A percentile compares a stretch with the other conserved stretches of the same genome.
Evolutionary conservation across 2,113 vertebrate genomes (phyloP).

Genomic region (Cyprinodon variegatus): DNA sequence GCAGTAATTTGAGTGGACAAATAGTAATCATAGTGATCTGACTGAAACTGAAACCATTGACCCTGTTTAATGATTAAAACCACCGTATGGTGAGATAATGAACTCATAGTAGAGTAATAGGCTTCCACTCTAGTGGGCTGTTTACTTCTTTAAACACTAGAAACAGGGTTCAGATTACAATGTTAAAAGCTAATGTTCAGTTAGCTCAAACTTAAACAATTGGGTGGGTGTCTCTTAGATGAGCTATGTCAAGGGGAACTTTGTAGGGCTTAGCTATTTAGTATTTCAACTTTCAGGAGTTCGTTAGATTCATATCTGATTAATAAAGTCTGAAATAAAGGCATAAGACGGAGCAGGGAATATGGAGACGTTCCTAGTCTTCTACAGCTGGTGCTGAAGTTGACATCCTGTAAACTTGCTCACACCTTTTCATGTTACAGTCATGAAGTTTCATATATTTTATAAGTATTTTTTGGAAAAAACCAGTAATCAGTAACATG

Average conservation of each 20-base stretch:
- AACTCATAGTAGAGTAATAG: not conserved
- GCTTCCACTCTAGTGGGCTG: not conserved
- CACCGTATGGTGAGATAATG: not conserved
- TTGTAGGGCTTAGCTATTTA: conserved; percentile 63
- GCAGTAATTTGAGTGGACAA: not conserved
- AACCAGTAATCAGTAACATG: conserved; percentile 1
- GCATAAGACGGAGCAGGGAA: conserved; percentile 20
- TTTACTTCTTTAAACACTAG: conserved; percentile 2
- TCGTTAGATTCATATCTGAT: conserved; percentile 54
- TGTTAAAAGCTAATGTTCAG: not conserved
- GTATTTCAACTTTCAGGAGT: conserved; percentile 60
- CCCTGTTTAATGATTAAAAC: not conserved
- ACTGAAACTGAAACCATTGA: not conserved
- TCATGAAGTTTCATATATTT: not conserved
- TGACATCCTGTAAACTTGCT: not conserved
- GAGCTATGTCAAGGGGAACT: conserved; percentile 33
- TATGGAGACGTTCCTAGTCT: conserved; percentile 4
- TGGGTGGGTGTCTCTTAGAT: conserved; percentile 15
- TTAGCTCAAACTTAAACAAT: conserved; percentile 13
- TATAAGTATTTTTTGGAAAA: not conserved
- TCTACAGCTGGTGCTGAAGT: not conserved
- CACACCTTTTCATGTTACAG: not conserved
- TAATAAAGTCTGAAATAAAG: conserved; percentile 21
- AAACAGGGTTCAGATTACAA: not conserved
- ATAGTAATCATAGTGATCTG: not conserved